Conservation (phyloP, 64 coral and sea anemone species). For the Montipora foliosa region DNA sequence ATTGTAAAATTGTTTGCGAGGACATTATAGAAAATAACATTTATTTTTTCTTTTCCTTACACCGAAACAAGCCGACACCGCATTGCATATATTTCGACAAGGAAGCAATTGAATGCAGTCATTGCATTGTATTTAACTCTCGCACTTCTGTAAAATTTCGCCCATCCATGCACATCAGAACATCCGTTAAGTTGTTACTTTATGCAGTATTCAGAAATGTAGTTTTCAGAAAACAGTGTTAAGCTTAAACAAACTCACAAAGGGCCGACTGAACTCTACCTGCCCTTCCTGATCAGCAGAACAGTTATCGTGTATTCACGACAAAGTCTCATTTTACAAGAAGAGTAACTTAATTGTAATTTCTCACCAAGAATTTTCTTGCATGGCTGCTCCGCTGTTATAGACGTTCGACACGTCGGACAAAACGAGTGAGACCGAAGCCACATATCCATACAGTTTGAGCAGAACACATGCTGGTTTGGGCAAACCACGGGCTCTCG, state of each 20-base stretch:
- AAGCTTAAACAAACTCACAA: background rate
- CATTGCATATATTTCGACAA: background rate
- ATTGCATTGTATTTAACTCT: background rate
- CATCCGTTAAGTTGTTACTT: background rate
- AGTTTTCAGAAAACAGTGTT: background rate
- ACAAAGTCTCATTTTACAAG: no score
- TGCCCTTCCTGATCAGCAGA: no score
- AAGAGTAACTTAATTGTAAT: no score
- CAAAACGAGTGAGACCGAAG: conserved; percentile 85
- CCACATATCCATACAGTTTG: conserved; percentile 95
- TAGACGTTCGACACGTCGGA: conserved; percentile 94
- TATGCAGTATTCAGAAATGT: background rate
- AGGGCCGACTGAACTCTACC: no score
- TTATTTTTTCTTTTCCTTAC: no score
- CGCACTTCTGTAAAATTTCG: background rate
- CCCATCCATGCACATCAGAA: no score
- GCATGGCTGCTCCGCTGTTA: conserved; percentile 87
- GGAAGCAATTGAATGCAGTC: background rate
- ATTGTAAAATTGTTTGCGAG: background rate
- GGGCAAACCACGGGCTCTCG: conserved; percentile 97
- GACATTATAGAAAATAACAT: no score
- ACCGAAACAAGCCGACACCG: background rate
- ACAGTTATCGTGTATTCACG: no score
- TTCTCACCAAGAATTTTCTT: conserved; percentile 97
- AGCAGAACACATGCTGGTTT: conserved; percentile 98